Evolutionary conservation across 2,797 vertebrate genomes (phyloP).

Genomic region (Hipposideros larvatus): DNA sequence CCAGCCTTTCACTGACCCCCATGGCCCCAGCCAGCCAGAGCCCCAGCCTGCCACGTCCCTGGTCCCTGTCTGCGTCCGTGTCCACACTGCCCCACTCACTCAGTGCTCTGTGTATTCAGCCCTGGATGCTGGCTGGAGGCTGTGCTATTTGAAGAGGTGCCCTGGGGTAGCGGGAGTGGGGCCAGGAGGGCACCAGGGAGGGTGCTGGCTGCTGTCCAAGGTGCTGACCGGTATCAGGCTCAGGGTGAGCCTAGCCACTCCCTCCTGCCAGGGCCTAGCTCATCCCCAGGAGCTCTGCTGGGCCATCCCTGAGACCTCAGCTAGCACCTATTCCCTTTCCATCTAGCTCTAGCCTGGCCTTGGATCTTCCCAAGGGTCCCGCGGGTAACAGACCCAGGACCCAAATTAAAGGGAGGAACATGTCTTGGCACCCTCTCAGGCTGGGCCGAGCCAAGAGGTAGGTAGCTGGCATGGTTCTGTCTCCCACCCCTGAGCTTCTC

Average conservation of each 20-base stretch:
- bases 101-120: background rate
- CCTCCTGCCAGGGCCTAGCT: background rate
- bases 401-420: background rate
- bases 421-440: background rate
- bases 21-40: background rate
- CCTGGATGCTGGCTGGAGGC: background rate
- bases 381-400: background rate
- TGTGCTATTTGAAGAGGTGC: slow-evolving; percentile 58
- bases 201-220: slow-evolving; percentile 76
- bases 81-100: background rate
- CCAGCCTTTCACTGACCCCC: background rate
- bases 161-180: background rate
- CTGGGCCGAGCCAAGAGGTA: background rate
- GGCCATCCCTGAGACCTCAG: background rate
- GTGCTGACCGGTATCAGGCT: slow-evolving; percentile 50
- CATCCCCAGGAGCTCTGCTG: background rate
- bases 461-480: background rate
- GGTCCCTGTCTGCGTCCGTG: background rate
- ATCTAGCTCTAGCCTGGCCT: background rate
- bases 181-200: background rate
- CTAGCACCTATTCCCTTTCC: background rate
- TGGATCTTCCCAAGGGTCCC: background rate
- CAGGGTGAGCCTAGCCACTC: background rate
- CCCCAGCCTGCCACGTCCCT: background rate
- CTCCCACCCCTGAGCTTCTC: background rate